Evolutionary conservation across 2,113 vertebrate species (phyloP), one percentile per base, ranked within the genome.

Genomic region (Pelvicachromis taeniatus): DNA sequence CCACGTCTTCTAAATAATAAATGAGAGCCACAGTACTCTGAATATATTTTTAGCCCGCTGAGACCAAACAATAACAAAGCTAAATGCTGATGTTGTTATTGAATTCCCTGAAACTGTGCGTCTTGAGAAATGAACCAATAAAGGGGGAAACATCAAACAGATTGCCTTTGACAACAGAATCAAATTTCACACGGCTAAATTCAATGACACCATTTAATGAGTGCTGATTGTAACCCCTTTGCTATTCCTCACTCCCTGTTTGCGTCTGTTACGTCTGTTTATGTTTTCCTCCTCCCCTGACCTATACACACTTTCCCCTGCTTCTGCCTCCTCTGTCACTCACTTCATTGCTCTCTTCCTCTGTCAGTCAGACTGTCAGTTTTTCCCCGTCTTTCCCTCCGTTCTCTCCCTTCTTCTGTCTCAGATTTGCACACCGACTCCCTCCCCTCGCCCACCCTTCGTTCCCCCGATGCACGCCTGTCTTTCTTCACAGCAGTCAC

Each of bases 61-160:
- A 85, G 85, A 82, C 83, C 81, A 81, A 87, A 85, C 86, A 86
- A 86, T 85, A 86, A 77, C 83, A 58, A 81, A 88, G 45, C 70
- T 85, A 82, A 92, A 90, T 80, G 82, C 78, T 82, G 78, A 84
- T 81, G 88, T 53, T 85, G 79, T 89, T 89, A 84, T 38, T 82
- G 68, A 48, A 84, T 83, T 58, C 61, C 55, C 53, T 77, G 80
- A 38, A 88, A 87, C 9, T 45, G 21, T 54, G 11, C 21, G 21
- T 88, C 86, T 81, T 86, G 70, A 83, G 83, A 82, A 90, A 91
- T 87, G 53, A 84, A 86, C 59, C 80, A 86, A 75, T 92, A 84
- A 80, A 83, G 26, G 29, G n/a, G 56, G 29, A 48, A 87, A 81
- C 40, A 87, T 54, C 40, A 93, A 61, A 78, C 79, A 82, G 26